Conservation (phyloP, 1,140 invertebrate genomes). For the Polyergus mexicanus region DNA sequence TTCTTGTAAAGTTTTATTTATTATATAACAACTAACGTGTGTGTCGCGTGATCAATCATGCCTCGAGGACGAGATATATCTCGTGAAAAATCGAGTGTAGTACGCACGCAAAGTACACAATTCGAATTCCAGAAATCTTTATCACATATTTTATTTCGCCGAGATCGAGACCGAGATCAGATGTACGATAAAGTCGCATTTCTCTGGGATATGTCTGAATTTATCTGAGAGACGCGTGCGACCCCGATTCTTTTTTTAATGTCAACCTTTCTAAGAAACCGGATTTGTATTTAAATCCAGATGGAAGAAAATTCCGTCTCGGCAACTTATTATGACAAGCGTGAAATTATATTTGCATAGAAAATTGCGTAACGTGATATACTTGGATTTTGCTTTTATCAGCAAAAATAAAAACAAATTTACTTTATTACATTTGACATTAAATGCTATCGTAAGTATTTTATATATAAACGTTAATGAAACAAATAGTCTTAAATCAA, state of each 20-base stretch:
- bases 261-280: background rate
- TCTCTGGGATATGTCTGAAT: background rate
- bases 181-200: background rate
- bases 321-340: background rate
- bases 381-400: background rate
- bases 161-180: background rate
- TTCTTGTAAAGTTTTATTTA: background rate
- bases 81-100: background rate
- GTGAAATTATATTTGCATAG: background rate
- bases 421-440: background rate
- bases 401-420: background rate
- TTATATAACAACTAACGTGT: background rate
- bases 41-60: background rate
- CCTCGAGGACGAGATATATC: background rate
- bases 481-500: background rate
- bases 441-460: background rate
- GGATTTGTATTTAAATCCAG: background rate
- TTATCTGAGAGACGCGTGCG: background rate
- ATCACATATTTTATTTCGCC: background rate
- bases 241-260: background rate
- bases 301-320: background rate
- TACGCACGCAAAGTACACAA: background rate
- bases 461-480: background rate
- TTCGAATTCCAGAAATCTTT: slow-evolving; percentile 7
- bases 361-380: background rate